Evolutionary conservation across 2,797 vertebrate species (phyloP).

Genomic region (Pelodytes ibericus): DNA sequence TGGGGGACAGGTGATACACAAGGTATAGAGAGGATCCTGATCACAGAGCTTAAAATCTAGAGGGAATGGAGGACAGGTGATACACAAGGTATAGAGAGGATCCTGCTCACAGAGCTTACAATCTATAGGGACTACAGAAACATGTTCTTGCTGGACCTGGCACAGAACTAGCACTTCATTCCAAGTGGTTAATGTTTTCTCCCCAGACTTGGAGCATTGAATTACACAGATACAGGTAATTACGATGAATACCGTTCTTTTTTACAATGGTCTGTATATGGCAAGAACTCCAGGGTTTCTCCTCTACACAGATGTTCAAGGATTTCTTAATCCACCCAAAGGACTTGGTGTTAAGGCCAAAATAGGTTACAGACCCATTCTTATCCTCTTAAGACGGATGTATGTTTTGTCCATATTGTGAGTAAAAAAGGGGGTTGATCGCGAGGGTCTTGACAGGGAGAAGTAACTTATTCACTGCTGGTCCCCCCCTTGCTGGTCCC

Average conservation of each 20-base stretch:
- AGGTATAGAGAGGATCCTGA: too few relatives aligned
- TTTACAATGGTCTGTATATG: background rate
- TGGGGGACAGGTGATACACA: too few relatives aligned
- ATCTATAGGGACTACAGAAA: too few relatives aligned
- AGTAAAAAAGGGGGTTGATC: constrained; percentile 65
- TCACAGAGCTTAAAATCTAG: too few relatives aligned
- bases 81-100: too few relatives aligned
- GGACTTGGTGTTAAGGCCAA: constrained; percentile 62
- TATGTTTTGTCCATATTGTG: constrained; percentile 64
- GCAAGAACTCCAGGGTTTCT: background rate
- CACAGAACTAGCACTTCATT: too few relatives aligned
- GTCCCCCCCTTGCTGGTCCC: background rate
- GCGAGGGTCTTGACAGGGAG: background rate
- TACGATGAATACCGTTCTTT: background rate
- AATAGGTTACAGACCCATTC: constrained; percentile 65
- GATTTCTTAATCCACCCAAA: constrained; percentile 63
- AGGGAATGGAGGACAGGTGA: too few relatives aligned
- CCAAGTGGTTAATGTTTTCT: too few relatives aligned
- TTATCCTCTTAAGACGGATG: constrained; percentile 64
- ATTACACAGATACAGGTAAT: background rate
- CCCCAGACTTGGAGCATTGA: too few relatives aligned
- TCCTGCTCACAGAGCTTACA: too few relatives aligned
- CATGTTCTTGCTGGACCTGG: too few relatives aligned
- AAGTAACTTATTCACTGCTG: constrained; percentile 4
- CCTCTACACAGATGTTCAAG: constrained; percentile 17